phyloP scores from a whole-genome alignment of 2,113 vertebrate species.

The Rafetus swinhoei region DNA sequence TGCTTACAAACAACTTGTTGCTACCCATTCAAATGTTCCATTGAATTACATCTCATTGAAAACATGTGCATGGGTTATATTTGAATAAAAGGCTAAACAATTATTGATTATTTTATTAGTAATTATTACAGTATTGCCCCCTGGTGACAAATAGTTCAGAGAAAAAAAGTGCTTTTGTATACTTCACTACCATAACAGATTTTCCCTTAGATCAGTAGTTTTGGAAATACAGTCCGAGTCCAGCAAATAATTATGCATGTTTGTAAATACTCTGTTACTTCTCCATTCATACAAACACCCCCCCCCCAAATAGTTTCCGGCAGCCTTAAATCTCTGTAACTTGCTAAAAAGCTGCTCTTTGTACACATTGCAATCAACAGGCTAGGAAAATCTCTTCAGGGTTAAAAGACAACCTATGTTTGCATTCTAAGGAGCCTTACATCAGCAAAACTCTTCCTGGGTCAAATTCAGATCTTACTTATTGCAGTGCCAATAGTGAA shows the following conservation, averaged over 20 bases:
- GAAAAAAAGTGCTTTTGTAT: not conserved
- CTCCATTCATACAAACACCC: not conserved
- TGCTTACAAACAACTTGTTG: not conserved
- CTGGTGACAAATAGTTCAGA: not conserved
- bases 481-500: not conserved
- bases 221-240: not conserved
- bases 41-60: not conserved
- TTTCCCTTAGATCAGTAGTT: not conserved
- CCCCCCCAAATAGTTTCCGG: constrained; percentile 6
- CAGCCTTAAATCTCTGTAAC: constrained; percentile 30
- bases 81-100: not conserved
- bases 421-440: too few relatives aligned
- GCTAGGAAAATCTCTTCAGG: not conserved
- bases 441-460: not conserved
- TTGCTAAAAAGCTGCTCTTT: constrained; percentile 3
- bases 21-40: not conserved
- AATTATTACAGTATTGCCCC: not conserved
- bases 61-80: not conserved
- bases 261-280: constrained; percentile 13
- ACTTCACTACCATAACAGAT: not conserved
- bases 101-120: not conserved
- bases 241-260: not conserved
- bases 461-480: constrained; percentile 26
- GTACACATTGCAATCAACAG: constrained; percentile 1
- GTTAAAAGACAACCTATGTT: not conserved